phyloP scores from a whole-genome alignment of 2,113 vertebrate genomes.

The Centropus unirufus region DNA sequence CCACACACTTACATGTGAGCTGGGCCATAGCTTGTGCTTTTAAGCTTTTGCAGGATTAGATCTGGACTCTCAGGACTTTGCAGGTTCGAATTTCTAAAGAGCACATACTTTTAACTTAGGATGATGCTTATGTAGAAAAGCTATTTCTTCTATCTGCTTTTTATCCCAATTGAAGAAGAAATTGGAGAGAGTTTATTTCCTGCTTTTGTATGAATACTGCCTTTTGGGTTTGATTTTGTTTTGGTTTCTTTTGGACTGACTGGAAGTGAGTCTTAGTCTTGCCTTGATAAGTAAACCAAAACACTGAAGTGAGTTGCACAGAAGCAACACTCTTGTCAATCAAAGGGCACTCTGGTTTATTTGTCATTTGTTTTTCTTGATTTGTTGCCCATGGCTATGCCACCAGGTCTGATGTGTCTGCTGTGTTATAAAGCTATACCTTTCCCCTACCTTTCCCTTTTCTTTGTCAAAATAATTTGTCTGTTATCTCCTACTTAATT shows the following conservation, averaged over 20 bases:
- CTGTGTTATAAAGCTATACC: background rate
- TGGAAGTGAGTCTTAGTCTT: background rate
- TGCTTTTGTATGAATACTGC: background rate
- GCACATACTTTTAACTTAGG: background rate
- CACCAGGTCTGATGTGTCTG: background rate
- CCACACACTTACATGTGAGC: fast-evolving
- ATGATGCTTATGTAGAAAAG: background rate
- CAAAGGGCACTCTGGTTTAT: background rate
- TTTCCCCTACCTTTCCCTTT: background rate
- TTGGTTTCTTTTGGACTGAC: background rate
- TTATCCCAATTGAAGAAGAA: background rate
- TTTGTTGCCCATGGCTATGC: background rate
- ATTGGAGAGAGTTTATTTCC: background rate
- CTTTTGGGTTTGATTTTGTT: background rate
- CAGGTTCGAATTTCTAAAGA: background rate
- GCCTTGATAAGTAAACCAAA: background rate
- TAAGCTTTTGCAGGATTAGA: background rate
- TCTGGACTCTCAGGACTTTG: background rate
- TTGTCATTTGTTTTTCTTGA: background rate
- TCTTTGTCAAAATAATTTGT: background rate
- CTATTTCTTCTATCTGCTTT: background rate
- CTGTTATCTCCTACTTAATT: constrained; percentile 50
- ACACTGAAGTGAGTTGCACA: background rate
- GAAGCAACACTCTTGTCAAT: background rate
- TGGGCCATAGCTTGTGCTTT: background rate